Evolutionary conservation across 2,888 invertebrate genomes (phyloP), one percentile per base, ranked within the genome.

Genomic region (Chrysina gloriosa): DNA sequence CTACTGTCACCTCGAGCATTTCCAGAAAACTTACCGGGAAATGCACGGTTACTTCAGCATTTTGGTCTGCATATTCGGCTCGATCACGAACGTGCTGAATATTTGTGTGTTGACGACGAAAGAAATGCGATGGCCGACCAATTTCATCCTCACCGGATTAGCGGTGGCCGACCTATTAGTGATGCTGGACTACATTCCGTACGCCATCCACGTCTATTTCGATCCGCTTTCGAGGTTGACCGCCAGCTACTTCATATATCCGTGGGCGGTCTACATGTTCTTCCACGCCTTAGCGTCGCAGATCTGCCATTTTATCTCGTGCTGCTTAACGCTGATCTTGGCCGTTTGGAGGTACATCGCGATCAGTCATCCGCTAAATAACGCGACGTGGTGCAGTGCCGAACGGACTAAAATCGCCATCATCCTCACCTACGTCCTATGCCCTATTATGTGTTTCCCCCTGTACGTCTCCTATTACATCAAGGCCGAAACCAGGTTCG

Each of bases 91-190:
- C 82, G 88, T 92, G n/a, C 87, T 97, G 77, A 97, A 97, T 84
- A 93, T 97, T 71, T 91, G 93, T 39, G 95, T 97, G 7, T 86
- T 97, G 63, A 93, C 96, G 5, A 89, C 95, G 9, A 90, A 92
- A 27, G 95, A 96, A 82, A 97, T 97, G 96, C 86, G 89, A 71
- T 94, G 95, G 68, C 92, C 97, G 2, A 97, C 96, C 25, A 97
- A 97, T 84, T 90, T 93, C 61, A 95, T 97, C 68, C 88, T 97
- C 39, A 95, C 95, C 0, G 94, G 93, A 3, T 86, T 95, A 27
- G 97, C 97, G 0, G 90, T 96, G 5, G 95, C 97, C 11, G 97
- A 97, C 81, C 87, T 97, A 29, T 87, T 96, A n/a, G 96, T 97
- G 11, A 97, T 97, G 92, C 86, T 97, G 76, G 95, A 95, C 77